Evolutionary conservation across 2,113 vertebrate genomes (phyloP), one percentile per base, ranked within the genome.

Genomic region (Neoarius graeffei): DNA sequence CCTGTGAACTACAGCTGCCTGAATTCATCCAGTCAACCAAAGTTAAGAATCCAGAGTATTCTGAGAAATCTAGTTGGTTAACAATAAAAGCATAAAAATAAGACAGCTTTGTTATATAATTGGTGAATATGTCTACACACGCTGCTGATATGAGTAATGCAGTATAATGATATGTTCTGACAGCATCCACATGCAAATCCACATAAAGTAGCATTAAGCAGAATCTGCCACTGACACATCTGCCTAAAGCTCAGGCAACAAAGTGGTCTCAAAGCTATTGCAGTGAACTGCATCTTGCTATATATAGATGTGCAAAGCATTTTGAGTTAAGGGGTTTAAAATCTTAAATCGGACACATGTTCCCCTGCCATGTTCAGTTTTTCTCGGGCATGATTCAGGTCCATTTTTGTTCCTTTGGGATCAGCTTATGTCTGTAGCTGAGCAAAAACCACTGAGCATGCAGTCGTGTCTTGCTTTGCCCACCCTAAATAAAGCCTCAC

Each of bases 241-340:
- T 87, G 73, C 84, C 69, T 42, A 69, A 84, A 80, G 62, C 80
- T 79, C 19, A 77, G 85, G 91, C 57, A 88, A 85, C 35, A 69
- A 74, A 27, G 60, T 54, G 23, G 86, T 86, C 80, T 82, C 80
- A 86, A 60, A 82, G 83, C 69, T 23, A 67, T 50, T 87, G 85
- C 82, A 91, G 77, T 60, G 62, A 59, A 52, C 25, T 87, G 87
- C 83, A 60, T 81, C 50, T 62, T 73, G 79, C 91, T 93, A 91
- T 91, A 91, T 92, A 91, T 92, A 92, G 86, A 71, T 17, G 74
- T 73, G 87, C 62, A 64, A 35, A 88, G 86, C 89, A 81, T 83
- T 86, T 89, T 85, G 62, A 91, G 85, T 88, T 87, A 90, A 91
- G 90, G 90, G 91, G 84, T 91, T 94, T 93, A 92, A 91, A 86